Conservation (phyloP, 2,888 invertebrate genomes). For the Fissipunctia ypsillon region DNA sequence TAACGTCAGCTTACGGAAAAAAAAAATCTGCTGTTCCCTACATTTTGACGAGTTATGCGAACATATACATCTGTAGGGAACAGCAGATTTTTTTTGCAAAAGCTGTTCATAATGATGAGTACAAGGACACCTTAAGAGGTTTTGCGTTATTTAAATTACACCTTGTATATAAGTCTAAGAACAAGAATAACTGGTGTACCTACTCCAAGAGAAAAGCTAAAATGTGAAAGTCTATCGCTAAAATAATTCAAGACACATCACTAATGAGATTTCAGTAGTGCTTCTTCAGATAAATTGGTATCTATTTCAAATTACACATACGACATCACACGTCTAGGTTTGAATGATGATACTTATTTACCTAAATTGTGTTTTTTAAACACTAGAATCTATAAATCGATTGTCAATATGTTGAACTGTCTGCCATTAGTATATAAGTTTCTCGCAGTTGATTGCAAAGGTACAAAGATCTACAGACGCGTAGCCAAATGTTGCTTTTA, state of each 20-base stretch:
- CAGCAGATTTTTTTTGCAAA: no score
- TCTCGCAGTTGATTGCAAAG: no score
- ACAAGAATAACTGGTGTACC: neutral
- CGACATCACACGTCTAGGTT: neutral
- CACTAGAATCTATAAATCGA: neutral
- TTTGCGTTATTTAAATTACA: no score
- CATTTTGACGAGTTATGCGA: no score
- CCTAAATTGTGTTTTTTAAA: neutral
- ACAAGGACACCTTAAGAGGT: no score
- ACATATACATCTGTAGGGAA: no score
- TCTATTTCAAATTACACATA: neutral
- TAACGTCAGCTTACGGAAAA: no score
- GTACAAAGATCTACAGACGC: no score
- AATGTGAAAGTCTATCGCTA: neutral
- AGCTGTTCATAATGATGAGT: no score
- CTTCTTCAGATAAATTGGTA: neutral
- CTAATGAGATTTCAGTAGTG: neutral
- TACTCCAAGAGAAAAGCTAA: neutral
- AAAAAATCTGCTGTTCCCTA: no score
- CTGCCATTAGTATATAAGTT: neutral
- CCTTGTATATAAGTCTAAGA: neutral
- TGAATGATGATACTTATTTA: neutral
- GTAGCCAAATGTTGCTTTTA: no score
- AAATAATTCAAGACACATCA: constrained; percentile 6
- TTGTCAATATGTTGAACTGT: neutral